Conservation (phyloP, 2,113 vertebrate species). For the Anarhynchus alexandrinus region DNA sequence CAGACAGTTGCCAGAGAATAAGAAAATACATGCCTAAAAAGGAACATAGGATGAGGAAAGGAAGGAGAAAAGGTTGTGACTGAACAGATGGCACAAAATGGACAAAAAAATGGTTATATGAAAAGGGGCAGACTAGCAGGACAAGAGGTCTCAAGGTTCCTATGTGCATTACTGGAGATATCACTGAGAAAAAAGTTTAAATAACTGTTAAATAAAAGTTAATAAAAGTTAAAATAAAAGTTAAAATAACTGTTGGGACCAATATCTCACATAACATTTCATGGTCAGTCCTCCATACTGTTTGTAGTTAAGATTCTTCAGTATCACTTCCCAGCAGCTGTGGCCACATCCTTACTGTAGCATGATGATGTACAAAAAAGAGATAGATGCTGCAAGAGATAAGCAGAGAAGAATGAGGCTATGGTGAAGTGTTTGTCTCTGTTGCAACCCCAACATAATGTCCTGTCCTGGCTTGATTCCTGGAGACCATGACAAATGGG, state of each 20-base stretch:
- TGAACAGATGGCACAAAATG: neutral
- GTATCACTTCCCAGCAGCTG: conserved; percentile 1
- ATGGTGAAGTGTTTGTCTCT: neutral
- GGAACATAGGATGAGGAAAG: neutral
- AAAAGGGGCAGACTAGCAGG: neutral
- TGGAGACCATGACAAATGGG: accelerated
- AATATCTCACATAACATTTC: neutral
- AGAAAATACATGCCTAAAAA: neutral
- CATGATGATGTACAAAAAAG: neutral
- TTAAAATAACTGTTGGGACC: neutral
- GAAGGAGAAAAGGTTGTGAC: neutral
- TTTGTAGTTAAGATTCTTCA: neutral
- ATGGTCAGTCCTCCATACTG: neutral
- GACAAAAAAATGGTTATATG: neutral
- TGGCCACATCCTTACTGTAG: conserved; percentile 16
- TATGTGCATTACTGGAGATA: neutral
- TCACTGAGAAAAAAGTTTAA: neutral
- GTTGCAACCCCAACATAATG: neutral
- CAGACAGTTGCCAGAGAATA: neutral
- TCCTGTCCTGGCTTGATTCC: neutral
- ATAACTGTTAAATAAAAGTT: no score
- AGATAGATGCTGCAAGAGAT: neutral
- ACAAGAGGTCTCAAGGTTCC: neutral
- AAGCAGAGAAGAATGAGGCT: neutral
- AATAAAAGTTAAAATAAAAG: no score